These are phyloP conservation scores for Panopea generosa DNA, from an alignment of 2,888 invertebrate species.

Conservation along the genomic window DNA sequence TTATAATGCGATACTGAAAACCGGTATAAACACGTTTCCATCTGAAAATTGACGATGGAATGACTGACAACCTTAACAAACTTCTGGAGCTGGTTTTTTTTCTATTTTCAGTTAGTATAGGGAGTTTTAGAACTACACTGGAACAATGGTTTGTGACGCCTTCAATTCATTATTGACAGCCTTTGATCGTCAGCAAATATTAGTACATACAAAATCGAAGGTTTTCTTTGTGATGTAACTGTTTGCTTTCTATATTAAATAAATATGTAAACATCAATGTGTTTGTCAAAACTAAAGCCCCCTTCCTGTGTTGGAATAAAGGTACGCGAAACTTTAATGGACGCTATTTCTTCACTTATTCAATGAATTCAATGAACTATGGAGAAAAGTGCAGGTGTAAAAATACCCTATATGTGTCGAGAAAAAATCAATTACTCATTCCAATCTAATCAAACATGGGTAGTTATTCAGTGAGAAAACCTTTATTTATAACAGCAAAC, in stretches of 20 bases:
- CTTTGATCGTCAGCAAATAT: constrained; percentile 49
- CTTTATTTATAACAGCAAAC: constrained; percentile 47
- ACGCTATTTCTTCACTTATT: not conserved
- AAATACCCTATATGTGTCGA: not conserved
- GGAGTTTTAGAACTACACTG: constrained; percentile 22
- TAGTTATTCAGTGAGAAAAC: constrained; percentile 7
- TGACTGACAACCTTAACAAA: constrained; percentile 20
- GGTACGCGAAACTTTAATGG: constrained; percentile 18
- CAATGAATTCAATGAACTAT: not conserved
- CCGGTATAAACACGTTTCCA: constrained; percentile 24
- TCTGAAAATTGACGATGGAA: not conserved
- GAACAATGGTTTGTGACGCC: constrained; percentile 39
- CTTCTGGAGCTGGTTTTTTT: constrained; percentile 31
- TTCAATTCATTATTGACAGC: constrained; percentile 31
- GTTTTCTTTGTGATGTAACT: constrained; percentile 66
- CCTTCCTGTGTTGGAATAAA: constrained; percentile 47
- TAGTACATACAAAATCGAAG: constrained; percentile 58
- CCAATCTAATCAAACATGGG: not conserved
- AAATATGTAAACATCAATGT: constrained; percentile 70
- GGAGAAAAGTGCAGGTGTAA: constrained; percentile 10
- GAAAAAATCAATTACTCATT: constrained; percentile 16
- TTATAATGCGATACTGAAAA: constrained; percentile 10
- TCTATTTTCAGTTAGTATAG: constrained; percentile 7
- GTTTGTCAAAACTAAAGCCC: constrained; percentile 67
- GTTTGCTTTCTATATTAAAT: constrained; percentile 67